Evolutionary conservation across 2,113 vertebrate genomes (phyloP).

Genomic region (Engraulis encrasicolus): DNA sequence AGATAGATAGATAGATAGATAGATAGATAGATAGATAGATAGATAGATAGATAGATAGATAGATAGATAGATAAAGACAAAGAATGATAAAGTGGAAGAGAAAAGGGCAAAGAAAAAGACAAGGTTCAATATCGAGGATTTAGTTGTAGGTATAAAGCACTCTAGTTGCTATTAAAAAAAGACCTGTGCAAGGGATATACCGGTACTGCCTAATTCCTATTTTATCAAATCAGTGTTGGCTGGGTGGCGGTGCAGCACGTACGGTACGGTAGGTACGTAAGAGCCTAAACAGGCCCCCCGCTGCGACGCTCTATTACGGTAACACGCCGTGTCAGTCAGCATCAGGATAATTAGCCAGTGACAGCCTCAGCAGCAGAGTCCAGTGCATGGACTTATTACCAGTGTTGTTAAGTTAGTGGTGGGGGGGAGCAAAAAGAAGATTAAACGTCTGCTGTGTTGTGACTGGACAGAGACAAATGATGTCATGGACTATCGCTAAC

Average conservation of each 20-base stretch:
- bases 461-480: background rate
- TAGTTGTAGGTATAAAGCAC: background rate
- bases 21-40: constrained; percentile 17
- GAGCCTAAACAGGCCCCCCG: background rate
- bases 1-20: constrained; percentile 31
- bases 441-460: background rate
- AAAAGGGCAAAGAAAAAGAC: constrained; percentile 9
- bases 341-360: background rate
- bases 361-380: background rate
- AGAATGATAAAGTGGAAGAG: background rate
- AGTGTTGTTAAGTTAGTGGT: background rate
- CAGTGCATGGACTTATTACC: background rate
- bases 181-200: background rate
- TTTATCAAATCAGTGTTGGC: background rate
- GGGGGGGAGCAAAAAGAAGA: background rate
- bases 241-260: background rate
- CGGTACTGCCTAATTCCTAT: too few relatives aligned
- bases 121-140: background rate
- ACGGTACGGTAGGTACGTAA: too few relatives aligned
- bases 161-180: background rate
- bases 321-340: background rate
- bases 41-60: constrained; percentile 23
- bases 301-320: background rate
- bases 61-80: constrained; percentile 22
- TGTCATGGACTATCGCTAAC: background rate